Evolutionary conservation across 2,888 invertebrate species (phyloP).

Genomic region (Salpingus planirostris): DNA sequence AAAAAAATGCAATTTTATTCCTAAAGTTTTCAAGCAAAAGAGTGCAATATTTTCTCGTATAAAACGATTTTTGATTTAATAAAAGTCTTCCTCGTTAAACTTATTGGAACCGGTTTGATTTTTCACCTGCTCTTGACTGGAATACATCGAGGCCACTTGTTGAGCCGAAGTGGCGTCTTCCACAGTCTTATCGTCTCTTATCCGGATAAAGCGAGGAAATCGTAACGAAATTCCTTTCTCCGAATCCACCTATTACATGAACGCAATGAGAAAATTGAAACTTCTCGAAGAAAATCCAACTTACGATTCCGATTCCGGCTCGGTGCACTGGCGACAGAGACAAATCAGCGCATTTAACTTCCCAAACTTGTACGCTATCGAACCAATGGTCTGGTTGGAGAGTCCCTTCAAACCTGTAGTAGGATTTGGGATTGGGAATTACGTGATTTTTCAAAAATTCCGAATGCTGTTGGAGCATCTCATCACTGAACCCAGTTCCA

Average conservation of each 20-base stretch:
- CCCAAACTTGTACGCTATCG: conserved; percentile 74
- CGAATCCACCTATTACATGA: conserved; percentile 57
- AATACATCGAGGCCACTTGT: conserved; percentile 87
- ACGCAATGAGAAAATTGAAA: neutral
- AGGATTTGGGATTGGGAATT: conserved; percentile 66
- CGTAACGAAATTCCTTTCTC: conserved; percentile 90
- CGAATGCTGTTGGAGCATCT: conserved; percentile 69
- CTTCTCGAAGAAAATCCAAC: too few species aligned
- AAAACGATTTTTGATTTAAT: conserved; percentile 34
- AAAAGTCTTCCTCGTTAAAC: conserved; percentile 52
- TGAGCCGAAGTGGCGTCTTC: conserved; percentile 87
- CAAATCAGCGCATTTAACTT: conserved; percentile 75
- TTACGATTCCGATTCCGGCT: conserved; percentile 79
- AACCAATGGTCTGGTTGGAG: conserved; percentile 86
- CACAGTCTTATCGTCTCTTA: conserved; percentile 83
- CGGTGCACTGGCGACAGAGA: conserved; percentile 91
- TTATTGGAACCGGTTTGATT: conserved; percentile 47
- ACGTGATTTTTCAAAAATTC: conserved; percentile 66
- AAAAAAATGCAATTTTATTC: neutral
- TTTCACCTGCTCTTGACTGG: conserved; percentile 83
- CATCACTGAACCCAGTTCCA: conserved; percentile 92
- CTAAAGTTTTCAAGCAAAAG: neutral
- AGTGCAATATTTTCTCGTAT: neutral
- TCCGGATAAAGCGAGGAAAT: conserved; percentile 87
- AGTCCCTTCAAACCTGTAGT: conserved; percentile 67